Evolutionary conservation across 2,888 invertebrate species (phyloP), one percentile per base, ranked within the genome.

Genomic region (Spodoptera exigua): DNA sequence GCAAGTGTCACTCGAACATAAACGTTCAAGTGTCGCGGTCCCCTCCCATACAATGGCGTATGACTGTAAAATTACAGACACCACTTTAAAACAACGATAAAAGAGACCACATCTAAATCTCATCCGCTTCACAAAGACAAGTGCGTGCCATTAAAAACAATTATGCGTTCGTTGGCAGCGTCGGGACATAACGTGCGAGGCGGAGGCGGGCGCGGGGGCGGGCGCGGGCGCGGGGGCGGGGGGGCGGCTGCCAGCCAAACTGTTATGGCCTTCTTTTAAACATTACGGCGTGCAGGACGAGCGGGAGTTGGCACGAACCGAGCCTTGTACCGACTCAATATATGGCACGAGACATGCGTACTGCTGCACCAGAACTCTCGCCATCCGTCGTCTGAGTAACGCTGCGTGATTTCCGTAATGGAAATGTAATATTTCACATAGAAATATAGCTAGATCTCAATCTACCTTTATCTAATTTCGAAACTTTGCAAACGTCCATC

Each of bases 201-300:
- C 43, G 61, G n/a, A n/a, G n/a, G 48, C 57, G 58, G 35, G 54
- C 39, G 40, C 32, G 14, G 32, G 18, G 18, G 18, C 18, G 18
- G 18, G 18, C 2, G 27, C 57, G 17, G 11, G 2, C 12, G 3
- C 3, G 34, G 3, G 37, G 32, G 63, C 41, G 56, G 41, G 21
- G n/a, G 21, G 61, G 56, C 49, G 57, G 41, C 52, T 40, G 48
- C 16, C 57, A 27, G 69, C 72, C 76, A 75, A 76, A 76, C 55
- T 66, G 66, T 66, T 74, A 78, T 72, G 53, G 59, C 44, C 70
- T 74, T 69, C 76, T 78, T 76, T 75, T 69, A 78, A 69, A 58
- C 60, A 69, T 63, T 60, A 72, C 41, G 44, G 21, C 60, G 51
- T 44, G 37, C 44, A 12, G 61, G 61, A 48, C 55, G 65, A 43